Conservation (phyloP, 2,797 vertebrate species). For the Sebastolobus alascanus region DNA sequence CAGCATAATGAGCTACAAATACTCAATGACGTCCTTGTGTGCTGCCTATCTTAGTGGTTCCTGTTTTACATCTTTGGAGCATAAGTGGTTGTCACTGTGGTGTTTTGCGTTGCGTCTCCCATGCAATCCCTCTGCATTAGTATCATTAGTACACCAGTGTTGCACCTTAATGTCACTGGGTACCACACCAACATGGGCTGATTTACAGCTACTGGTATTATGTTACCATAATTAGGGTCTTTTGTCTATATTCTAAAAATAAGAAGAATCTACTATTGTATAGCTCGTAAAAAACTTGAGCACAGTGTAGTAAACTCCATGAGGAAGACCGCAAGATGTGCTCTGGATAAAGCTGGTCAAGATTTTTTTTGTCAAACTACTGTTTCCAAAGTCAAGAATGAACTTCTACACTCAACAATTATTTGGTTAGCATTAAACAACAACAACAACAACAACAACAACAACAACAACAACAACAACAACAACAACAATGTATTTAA, state of each 20-base stretch:
- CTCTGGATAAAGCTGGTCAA: neutral
- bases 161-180: neutral
- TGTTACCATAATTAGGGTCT: neutral
- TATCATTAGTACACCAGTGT: neutral
- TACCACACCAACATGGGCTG: neutral
- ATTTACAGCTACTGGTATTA: neutral
- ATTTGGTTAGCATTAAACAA: neutral
- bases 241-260: neutral
- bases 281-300: neutral
- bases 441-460: neutral
- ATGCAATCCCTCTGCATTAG: neutral
- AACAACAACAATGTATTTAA: neutral
- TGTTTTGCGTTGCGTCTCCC: neutral
- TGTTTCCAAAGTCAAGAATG: neutral
- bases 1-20: neutral
- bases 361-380: neutral
- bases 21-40: neutral
- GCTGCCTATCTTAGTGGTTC: neutral
- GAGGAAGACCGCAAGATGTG: neutral
- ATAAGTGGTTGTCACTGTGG: neutral
- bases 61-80: slow-evolving; percentile 5
- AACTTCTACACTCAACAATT: neutral
- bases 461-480: neutral
- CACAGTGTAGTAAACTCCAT: neutral
- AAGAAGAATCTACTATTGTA: neutral